Evolutionary conservation across 2,888 invertebrate species (phyloP).

Genomic region (Drosophila meridionalis): DNA sequence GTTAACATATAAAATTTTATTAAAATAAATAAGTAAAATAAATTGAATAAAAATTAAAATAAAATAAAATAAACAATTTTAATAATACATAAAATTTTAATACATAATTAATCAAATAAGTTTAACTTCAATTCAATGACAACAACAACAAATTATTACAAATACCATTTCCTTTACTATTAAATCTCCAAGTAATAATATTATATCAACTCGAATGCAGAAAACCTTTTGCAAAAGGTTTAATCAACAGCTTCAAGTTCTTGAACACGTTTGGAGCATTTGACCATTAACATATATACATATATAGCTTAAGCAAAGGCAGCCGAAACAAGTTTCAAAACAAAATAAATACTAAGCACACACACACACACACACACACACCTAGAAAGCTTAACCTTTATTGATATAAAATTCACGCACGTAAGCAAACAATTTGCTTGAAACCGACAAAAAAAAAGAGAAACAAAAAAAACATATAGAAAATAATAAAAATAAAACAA

Average conservation of each 20-base stretch:
- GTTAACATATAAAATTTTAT: too few species aligned
- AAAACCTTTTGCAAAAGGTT: not conserved
- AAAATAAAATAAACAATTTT: too few species aligned
- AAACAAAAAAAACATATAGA: not conserved
- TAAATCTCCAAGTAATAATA: not conserved
- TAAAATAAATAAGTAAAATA: too few species aligned
- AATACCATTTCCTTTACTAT: not conserved
- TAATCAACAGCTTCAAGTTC: constrained; percentile 29
- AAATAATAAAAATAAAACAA: constrained; percentile 12
- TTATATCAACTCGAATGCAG: not conserved
- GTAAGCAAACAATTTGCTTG: constrained; percentile 65
- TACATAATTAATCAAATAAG: not conserved
- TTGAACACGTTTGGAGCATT: constrained; percentile 30
- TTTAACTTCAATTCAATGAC: too few species aligned
- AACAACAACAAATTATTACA: too few species aligned
- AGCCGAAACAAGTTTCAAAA: constrained; percentile 19
- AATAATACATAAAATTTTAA: not conserved
- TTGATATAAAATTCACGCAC: constrained; percentile 70
- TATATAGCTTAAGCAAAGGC: not conserved
- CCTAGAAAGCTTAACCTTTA: constrained; percentile 41
- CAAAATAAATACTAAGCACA: constrained; percentile 26
- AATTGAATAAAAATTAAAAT: too few species aligned
- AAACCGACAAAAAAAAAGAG: constrained; percentile 11
- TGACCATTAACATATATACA: constrained; percentile 24
- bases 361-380: constrained; percentile 6